Evolutionary conservation across 2,113 vertebrate species (phyloP), one percentile per base, ranked within the genome.

Genomic region (Uropsilus gracilis): DNA sequence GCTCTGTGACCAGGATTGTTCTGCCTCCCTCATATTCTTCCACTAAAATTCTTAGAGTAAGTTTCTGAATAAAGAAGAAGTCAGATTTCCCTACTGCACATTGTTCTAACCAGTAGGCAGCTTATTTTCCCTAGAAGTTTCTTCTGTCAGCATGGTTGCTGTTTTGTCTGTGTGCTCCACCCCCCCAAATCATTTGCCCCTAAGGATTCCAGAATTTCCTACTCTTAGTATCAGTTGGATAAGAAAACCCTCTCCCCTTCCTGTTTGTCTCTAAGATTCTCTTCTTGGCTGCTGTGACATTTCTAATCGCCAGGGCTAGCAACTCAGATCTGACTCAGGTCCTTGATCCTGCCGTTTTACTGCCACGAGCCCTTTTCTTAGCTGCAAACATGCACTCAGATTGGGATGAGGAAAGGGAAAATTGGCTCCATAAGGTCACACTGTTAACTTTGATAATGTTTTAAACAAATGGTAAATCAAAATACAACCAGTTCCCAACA

Each of bases 31-130:
- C 34, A 26, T 39, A 9, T 61, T 75, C 30, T 69, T 53, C 9
- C 78, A 42, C 20, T 73, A 55, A 94, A 84, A 57, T 46, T 64
- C 86, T 90, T 32, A 13, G 28, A 87, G 64, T 73, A 22, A 72
- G 37, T 66, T 93, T 37, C 72, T 88, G 50, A 34, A 75, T 42
- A 26, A 82, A 86, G 71, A 82, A 86, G 71, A 88, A 92, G 28
- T 90, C 32, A 24, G 12, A 37, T 46, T 92, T 90, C 34, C 44
- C 57, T 50, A n/a, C 50, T 69, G 10, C 50, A 53, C 6, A 46
- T 50, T 83, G 30, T 73, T 90, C 55, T 82, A 77, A 80, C 26
- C 44, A 30, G 8, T 22, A 13, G 55, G 13, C n/a, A 64, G 57
- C 7, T 90, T 86, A 46, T 94, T 93, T 80, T 87, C 76, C 75